Conservation (phyloP, 2,113 vertebrate genomes). For the Butorides virescens region DNA sequence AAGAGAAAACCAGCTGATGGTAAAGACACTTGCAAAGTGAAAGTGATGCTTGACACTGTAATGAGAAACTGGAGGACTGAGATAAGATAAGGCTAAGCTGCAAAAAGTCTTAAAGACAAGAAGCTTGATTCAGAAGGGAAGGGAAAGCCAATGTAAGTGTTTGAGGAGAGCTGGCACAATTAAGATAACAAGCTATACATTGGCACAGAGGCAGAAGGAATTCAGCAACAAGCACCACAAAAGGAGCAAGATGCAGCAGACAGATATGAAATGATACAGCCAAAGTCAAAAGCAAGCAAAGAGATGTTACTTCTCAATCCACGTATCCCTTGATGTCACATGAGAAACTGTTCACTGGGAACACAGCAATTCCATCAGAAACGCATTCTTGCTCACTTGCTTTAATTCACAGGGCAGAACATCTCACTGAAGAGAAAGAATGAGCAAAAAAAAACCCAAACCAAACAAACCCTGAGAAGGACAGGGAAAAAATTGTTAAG, state of each 20-base stretch:
- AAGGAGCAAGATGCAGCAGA: neutral
- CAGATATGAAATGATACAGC: neutral
- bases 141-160: neutral
- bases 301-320: neutral
- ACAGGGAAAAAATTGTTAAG: neutral
- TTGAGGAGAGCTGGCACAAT: neutral
- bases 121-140: neutral
- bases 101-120: neutral
- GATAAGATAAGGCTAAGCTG: conserved; percentile 42
- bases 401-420: neutral
- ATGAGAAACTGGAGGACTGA: neutral
- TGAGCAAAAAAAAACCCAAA: neutral
- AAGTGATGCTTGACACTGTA: conserved; percentile 33
- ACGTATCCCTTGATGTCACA: neutral
- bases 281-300: neutral
- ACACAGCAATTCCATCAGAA: neutral
- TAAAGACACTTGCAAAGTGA: neutral
- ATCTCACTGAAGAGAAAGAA: neutral
- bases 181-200: neutral
- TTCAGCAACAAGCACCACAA: neutral
- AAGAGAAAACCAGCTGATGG: conserved; percentile 19
- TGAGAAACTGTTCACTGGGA: neutral
- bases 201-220: neutral
- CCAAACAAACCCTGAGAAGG: too few species aligned
- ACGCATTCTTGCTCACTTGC: neutral